phyloP scores from a whole-genome alignment of 2,113 vertebrate species.

The Macquaria ambigua region DNA sequence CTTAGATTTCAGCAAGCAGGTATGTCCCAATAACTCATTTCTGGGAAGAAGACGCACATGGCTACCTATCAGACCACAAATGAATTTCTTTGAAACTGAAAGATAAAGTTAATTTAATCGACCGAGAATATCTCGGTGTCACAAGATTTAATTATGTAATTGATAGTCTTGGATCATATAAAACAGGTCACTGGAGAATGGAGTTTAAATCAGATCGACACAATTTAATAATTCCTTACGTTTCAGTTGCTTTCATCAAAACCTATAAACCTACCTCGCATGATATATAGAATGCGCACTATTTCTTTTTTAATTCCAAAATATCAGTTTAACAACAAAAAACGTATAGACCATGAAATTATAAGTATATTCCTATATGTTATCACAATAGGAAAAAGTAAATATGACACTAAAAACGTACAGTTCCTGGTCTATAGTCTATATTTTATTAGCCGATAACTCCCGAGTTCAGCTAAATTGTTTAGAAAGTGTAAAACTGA shows the following conservation, averaged over 20 bases:
- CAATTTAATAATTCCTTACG: not conserved
- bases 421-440: not conserved
- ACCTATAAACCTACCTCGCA: not conserved
- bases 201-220: not conserved
- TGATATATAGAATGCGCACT: not conserved
- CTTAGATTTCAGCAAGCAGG: conserved; percentile 48
- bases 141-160: not conserved
- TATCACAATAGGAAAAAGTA: no score
- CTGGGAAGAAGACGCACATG: not conserved
- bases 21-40: conserved; percentile 47
- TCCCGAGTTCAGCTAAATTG: not conserved
- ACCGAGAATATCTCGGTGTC: not conserved
- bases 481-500: not conserved
- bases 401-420: not conserved
- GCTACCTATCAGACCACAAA: not conserved
- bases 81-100: not conserved
- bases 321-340: not conserved
- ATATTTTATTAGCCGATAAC: not conserved
- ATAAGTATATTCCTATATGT: not conserved
- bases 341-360: not conserved
- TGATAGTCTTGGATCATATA: not conserved
- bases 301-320: not conserved
- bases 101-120: not conserved
- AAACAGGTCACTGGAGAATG: not conserved
- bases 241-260: not conserved